Evolutionary conservation across 2,797 vertebrate genomes (phyloP).

Genomic region (Anableps anableps): DNA sequence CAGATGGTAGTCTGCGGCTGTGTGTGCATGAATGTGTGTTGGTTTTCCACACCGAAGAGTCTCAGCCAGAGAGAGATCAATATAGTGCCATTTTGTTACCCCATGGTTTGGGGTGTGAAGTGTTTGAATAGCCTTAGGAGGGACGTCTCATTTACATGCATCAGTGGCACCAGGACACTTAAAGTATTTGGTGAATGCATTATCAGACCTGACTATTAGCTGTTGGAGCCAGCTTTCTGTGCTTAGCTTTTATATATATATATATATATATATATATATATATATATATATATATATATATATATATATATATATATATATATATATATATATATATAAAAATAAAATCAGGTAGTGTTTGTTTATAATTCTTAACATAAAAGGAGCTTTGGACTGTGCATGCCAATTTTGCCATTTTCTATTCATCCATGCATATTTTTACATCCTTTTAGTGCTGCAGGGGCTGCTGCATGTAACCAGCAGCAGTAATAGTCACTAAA

Average conservation of each 20-base stretch:
- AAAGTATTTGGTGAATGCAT: constrained; percentile 31
- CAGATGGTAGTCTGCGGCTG: constrained; percentile 68
- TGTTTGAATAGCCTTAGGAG: constrained; percentile 10
- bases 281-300: no score
- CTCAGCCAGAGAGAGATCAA: constrained; percentile 61
- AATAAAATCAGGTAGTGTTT: no score
- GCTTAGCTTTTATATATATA: constrained; percentile 25
- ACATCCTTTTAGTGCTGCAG: background rate
- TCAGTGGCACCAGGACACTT: constrained; percentile 12
- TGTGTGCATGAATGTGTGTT: constrained; percentile 41
- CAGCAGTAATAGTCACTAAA: background rate
- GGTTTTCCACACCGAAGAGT: constrained; percentile 48
- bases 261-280: no score
- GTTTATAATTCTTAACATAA: no score
- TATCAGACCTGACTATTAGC: constrained; percentile 6
- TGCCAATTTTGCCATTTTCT: constrained; percentile 43
- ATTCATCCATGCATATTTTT: background rate
- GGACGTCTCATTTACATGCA: constrained; percentile 44
- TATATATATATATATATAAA: no score
- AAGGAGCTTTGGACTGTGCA: constrained; percentile 22
- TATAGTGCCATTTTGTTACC: constrained; percentile 55
- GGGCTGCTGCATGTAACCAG: background rate
- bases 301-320: no score
- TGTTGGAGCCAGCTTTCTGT: constrained; percentile 7
- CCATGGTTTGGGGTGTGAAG: background rate